Evolutionary conservation across 2,888 invertebrate genomes (phyloP), one percentile per base, ranked within the genome.

Genomic region (Hirtodrosophila duncani): DNA sequence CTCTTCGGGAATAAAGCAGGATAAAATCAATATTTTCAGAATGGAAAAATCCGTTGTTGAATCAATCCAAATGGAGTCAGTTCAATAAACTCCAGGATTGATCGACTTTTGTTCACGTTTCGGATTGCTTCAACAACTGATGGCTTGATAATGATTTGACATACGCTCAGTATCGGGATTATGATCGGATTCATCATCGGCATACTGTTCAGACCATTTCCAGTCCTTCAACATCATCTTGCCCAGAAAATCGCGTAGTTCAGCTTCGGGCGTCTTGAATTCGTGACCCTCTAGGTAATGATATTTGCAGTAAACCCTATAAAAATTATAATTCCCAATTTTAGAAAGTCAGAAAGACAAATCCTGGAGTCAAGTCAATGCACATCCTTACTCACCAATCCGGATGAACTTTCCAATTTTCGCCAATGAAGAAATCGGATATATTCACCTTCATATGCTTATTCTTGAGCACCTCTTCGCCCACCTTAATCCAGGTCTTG

Each of bases 271-370:
- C n/a, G 89, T 90, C 5, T 89, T 87, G 51, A 92, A 93, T 77
- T 92, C 92, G 72, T 93, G 93, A 0, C 92, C 92, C 83, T 93
- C 93, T 39, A 93, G 87, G 80, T 95, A 94, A 83, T 94, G 94
- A 82, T 94, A 95, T 79, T 93, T 93, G 84, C 96, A 96, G 84
- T 95, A 96, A 0, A 94, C 92, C 94, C 93, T 93, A 8, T 9
- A 5, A 8, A 16, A 18, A 34, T 21, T 21, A 7, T n/a, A 43
- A 14, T 34, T 17, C 37, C 10, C 33, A 45, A 17, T 34, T 31
- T 33, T 3, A 34, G 2, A 17, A 16, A 16, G 29, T 1, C 0
- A 0, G 7, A 1, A n/a, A 3, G 1, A 2, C 2, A 2, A 0
- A 3, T 16, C 1, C 5, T 1, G 5, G 0, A 4, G 1, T 2